A percentile compares a stretch with the other conserved stretches of the same genome.
Evolutionary conservation across 2,888 invertebrate genomes (phyloP).

Genomic region (Pimpla rufipes): DNA sequence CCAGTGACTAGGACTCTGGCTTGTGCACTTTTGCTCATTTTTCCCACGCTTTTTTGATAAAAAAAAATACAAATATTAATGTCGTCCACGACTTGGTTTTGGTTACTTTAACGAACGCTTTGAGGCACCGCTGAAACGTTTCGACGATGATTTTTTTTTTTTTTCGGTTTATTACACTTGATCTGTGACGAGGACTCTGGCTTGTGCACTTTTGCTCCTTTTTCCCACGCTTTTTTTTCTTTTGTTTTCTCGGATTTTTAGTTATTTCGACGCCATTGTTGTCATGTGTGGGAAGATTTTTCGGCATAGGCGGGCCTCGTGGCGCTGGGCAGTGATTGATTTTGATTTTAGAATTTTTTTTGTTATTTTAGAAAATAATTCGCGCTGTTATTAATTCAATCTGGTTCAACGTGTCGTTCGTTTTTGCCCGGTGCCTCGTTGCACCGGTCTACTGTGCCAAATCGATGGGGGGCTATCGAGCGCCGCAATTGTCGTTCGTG

Average conservation of each 20-base stretch:
- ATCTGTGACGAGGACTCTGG: not conserved
- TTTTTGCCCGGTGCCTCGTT: slow-evolving; percentile 5
- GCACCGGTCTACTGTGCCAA: slow-evolving; percentile 29
- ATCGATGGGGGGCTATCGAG: slow-evolving; percentile 58
- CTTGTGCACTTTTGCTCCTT: not conserved
- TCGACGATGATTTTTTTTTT: not conserved
- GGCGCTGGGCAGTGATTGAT: not conserved
- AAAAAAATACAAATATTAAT: not conserved
- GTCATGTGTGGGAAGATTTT: not conserved
- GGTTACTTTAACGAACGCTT: not conserved
- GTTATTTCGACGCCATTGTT: not conserved
- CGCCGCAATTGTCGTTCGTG: slow-evolving; percentile 13
- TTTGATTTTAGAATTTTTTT: not conserved
- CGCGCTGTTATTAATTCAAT: not conserved
- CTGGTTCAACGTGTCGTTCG: not conserved
- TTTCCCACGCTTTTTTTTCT: not conserved
- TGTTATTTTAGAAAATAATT: not conserved
- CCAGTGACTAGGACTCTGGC: not conserved
- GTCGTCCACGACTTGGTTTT: not conserved
- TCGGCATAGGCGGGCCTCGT: not conserved
- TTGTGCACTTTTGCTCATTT: not conserved
- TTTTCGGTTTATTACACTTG: too few relatives aligned
- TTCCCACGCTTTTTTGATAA: not conserved
- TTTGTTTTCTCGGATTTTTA: not conserved
- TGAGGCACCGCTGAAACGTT: not conserved